Conservation (phyloP, 2,113 vertebrate species). For the Mesocricetus auratus region DNA sequence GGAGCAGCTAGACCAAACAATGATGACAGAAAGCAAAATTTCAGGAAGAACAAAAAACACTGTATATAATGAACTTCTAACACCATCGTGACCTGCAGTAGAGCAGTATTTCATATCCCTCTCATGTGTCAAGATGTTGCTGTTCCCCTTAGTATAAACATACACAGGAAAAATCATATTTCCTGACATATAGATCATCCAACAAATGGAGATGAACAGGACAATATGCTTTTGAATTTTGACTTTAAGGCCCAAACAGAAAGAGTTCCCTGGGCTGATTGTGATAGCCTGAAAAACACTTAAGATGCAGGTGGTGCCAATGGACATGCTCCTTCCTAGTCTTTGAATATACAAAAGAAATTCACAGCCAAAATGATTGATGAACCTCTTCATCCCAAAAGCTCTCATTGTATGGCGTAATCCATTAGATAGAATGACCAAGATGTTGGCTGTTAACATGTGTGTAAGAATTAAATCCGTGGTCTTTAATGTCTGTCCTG, state of each 20-base stretch:
- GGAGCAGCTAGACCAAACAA: background rate
- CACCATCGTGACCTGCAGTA: rapidly evolving
- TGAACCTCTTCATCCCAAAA: background rate
- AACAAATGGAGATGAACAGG: background rate
- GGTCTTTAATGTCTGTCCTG: rapidly evolving
- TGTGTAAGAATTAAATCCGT: background rate
- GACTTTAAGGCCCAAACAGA: background rate
- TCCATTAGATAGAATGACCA: background rate
- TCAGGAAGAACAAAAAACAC: background rate
- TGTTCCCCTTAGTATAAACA: rapidly evolving
- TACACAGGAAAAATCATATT: background rate
- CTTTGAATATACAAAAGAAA: background rate
- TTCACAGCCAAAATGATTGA: background rate
- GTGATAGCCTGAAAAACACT: slow-evolving; percentile 5
- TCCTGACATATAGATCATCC: background rate
- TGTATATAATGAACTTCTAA: background rate
- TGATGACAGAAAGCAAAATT: background rate
- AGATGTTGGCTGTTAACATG: background rate
- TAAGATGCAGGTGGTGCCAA: background rate
- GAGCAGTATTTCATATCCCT: background rate
- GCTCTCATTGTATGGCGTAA: background rate
- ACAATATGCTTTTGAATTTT: background rate
- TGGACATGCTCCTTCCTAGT: background rate
- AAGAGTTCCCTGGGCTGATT: background rate
- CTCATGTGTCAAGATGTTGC: background rate